phyloP scores from a whole-genome alignment of 2,888 invertebrate genomes.

The Trachelus tabidus region DNA sequence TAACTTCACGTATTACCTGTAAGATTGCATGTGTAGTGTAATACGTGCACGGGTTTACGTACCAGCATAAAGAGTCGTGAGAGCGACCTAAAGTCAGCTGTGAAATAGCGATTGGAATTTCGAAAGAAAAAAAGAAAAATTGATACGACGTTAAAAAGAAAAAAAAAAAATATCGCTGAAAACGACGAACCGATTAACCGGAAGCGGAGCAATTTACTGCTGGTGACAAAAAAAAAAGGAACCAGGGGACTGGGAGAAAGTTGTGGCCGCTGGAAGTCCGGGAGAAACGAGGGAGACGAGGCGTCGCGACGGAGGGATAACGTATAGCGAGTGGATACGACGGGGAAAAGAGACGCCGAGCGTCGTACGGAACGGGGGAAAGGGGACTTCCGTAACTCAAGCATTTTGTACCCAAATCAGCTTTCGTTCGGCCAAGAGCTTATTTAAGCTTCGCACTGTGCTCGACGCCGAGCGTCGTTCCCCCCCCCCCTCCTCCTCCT shows the following conservation, averaged over 20 bases:
- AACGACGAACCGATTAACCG: no score
- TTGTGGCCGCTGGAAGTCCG: neutral
- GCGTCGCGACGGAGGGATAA: neutral
- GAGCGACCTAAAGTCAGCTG: no score
- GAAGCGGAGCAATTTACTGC: no score
- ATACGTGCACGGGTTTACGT: no score
- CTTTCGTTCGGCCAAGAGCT: slow-evolving; percentile 2
- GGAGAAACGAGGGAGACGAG: neutral
- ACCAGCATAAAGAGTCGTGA: no score
- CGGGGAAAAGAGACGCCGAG: slow-evolving; percentile 5
- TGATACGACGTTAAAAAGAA: no score
- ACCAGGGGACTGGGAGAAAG: neutral
- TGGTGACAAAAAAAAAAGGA: no score
- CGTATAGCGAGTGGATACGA: neutral
- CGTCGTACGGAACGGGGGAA: slow-evolving; percentile 4
- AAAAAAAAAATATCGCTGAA: no score
- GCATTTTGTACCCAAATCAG: slow-evolving; percentile 5
- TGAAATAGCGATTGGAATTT: no score
- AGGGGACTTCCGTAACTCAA: slow-evolving; percentile 1
- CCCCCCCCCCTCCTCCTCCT: neutral
- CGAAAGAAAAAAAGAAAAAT: no score
- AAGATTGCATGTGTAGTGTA: no score
- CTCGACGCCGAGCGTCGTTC: neutral
- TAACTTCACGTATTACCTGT: no score
- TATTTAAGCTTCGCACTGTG: slow-evolving; percentile 1